phyloP scores from a whole-genome alignment of 1,140 invertebrate species.

The Periplaneta americana region DNA sequence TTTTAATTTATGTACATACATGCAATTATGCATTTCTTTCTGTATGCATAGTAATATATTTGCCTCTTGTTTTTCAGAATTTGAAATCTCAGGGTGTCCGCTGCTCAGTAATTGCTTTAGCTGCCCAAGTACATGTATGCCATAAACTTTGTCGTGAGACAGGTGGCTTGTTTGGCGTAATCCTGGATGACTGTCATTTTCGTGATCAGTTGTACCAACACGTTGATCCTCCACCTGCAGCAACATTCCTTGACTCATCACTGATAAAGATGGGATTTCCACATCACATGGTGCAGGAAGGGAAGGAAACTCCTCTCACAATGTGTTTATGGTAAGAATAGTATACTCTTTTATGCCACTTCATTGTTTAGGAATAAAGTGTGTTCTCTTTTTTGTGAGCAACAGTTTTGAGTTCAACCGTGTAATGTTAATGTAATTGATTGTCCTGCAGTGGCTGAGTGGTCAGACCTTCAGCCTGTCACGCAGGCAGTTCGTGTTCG shows the following conservation, averaged over 20 bases:
- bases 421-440: no score
- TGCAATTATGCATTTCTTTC: background rate
- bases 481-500: no score
- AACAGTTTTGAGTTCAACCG: no score
- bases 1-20: no score
- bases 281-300: conserved; percentile 53
- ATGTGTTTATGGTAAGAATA: conserved; percentile 86
- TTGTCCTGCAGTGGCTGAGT: no score
- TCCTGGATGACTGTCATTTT: conserved; percentile 88
- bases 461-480: no score
- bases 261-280: conserved; percentile 93
- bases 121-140: conserved; percentile 92
- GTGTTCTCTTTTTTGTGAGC: no score
- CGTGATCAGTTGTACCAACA: conserved; percentile 70
- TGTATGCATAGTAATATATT: background rate
- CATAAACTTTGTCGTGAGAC: conserved; percentile 79
- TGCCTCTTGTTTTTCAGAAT: background rate
- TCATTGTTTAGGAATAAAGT: no score
- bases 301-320: conserved; percentile 61
- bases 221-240: conserved; percentile 83
- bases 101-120: conserved; percentile 90
- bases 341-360: no score
- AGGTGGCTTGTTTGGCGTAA: conserved; percentile 77
- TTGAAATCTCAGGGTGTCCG: conserved; percentile 46
- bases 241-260: conserved; percentile 70